Percentiles rank a stretch among this genome's conserved stretches.
These are phyloP conservation scores for Drosophila pullipes DNA, from an alignment of 2,888 invertebrate species.

Conservation along the genomic window DNA sequence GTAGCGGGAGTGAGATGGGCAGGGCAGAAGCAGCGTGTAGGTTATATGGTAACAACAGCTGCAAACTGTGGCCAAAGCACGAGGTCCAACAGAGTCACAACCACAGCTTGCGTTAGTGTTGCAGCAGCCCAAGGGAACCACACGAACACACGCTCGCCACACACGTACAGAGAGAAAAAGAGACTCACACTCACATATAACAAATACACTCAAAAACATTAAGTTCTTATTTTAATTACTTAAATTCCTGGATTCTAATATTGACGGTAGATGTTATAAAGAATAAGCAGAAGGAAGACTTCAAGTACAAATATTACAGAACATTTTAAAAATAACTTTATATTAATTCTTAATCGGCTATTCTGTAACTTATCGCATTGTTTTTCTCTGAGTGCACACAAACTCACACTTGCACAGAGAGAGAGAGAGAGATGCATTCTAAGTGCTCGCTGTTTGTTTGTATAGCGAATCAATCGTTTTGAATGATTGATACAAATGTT, in stretches of 20 bases:
- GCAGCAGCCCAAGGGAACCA: constrained; percentile 6
- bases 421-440: constrained; percentile 3
- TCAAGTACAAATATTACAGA: not conserved
- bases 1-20: not conserved
- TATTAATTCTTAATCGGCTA: not conserved
- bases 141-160: constrained; percentile 1
- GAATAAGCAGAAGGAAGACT: not conserved
- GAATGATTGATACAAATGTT: constrained; percentile 81
- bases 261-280: not conserved
- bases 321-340: not conserved
- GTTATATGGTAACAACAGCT: constrained; percentile 51
- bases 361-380: not conserved
- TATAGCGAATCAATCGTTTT: constrained; percentile 76
- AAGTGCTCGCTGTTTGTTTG: constrained; percentile 60
- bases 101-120: constrained; percentile 27
- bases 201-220: not conserved
- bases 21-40: not conserved
- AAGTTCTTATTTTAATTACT: not conserved
- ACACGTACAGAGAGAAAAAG: not conserved
- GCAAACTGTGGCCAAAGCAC: constrained; percentile 28
- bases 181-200: not conserved
- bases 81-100: constrained; percentile 15
- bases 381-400: not conserved
- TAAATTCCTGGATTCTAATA: not conserved
- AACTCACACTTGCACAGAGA: not conserved